phyloP scores from a whole-genome alignment of 1,140 invertebrate species.

The Drosophila ficusphila region DNA sequence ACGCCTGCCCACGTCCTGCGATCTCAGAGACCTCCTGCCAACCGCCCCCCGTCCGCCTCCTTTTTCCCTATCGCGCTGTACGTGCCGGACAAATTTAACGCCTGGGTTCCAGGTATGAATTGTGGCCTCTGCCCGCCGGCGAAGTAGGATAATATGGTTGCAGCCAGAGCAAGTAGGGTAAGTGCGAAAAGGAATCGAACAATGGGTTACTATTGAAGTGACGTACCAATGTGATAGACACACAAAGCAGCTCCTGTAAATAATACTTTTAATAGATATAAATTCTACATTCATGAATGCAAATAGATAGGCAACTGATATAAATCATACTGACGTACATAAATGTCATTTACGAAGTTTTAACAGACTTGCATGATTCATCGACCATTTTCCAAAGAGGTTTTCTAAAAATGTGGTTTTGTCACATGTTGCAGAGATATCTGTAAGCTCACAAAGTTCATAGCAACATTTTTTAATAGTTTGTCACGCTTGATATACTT shows the following conservation, averaged over 20 bases:
- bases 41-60: not conserved
- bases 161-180: conserved; percentile 12
- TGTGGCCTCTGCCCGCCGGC: conserved; percentile 52
- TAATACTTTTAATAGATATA: no score
- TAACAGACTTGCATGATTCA: conserved; percentile 3
- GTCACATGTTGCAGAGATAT: not conserved
- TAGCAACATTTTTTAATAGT: no score
- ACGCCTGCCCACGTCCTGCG: conserved; percentile 35
- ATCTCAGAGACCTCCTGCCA: conserved; percentile 5
- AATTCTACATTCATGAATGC: no score
- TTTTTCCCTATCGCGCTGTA: conserved; percentile 11
- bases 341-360: not conserved
- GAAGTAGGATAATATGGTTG: conserved; percentile 9
- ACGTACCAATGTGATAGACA: no score
- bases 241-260: no score
- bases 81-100: conserved; percentile 65
- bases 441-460: no score
- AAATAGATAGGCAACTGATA: no score
- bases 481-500: no score
- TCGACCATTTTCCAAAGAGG: not conserved
- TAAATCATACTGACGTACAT: no score
- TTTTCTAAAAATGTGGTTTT: not conserved
- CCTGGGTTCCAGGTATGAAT: conserved; percentile 53
- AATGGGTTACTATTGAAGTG: not conserved
- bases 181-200: not conserved